Conservation (phyloP, 2,888 invertebrate species). For the Asteroscopus sphinx region DNA sequence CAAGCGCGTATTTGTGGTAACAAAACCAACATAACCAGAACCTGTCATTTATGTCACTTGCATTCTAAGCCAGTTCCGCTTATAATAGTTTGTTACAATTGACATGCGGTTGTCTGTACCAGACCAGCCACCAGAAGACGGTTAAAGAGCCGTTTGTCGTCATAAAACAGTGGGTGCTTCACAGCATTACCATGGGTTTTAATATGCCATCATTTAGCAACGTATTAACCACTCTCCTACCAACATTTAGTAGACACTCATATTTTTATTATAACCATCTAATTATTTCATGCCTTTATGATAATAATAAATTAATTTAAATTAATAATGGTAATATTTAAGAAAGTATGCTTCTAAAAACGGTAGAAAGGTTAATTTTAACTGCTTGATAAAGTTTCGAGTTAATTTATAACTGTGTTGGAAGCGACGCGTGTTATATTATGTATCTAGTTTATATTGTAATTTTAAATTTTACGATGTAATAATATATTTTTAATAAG, state of each 20-base stretch:
- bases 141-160: conserved; percentile 31
- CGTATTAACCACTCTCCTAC: conserved; percentile 30
- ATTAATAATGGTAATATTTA: conserved; percentile 46
- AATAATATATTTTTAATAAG: conserved; percentile 21
- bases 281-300: conserved; percentile 52
- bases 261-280: conserved; percentile 48
- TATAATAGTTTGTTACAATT: too few species aligned
- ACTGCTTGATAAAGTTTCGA: conserved; percentile 58
- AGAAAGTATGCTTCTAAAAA: conserved; percentile 48
- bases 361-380: conserved; percentile 60
- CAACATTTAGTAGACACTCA: conserved; percentile 25
- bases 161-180: conserved; percentile 55
- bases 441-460: conserved; percentile 38
- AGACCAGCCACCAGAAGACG: conserved; percentile 16
- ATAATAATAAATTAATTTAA: conserved; percentile 56
- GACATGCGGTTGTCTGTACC: too few species aligned
- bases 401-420: conserved; percentile 59
- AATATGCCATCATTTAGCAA: conserved; percentile 49
- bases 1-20: too few species aligned
- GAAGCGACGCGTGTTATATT: conserved; percentile 35
- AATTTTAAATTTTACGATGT: conserved; percentile 27
- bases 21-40: too few species aligned
- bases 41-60: too few species aligned
- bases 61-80: too few species aligned
- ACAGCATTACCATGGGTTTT: conserved; percentile 26